These are phyloP conservation scores for Oreochromis niloticus DNA, from an alignment of 2,113 vertebrate species.

Conservation along the genomic window DNA sequence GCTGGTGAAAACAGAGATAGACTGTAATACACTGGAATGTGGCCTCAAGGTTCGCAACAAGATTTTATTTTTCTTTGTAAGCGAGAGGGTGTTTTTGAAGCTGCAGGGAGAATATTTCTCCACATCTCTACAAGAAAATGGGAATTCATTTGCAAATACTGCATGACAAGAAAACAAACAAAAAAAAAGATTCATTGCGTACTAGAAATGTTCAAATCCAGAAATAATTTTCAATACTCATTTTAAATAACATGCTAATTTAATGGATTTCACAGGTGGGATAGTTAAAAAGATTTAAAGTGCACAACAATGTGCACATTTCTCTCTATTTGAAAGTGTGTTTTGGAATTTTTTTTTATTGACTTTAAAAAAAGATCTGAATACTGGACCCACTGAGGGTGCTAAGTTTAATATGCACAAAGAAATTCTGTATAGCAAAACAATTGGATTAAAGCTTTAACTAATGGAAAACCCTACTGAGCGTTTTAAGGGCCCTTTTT, in stretches of 20 bases:
- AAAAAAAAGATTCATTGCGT: neutral
- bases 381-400: too few relatives aligned
- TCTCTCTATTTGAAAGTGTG: neutral
- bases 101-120: neutral
- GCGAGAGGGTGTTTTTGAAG: neutral
- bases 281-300: neutral
- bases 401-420: too few relatives aligned
- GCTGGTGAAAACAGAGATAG: neutral
- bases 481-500: neutral
- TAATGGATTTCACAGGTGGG: neutral
- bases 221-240: neutral
- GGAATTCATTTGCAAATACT: neutral
- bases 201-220: neutral
- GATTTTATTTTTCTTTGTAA: neutral
- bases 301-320: neutral
- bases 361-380: neutral
- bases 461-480: neutral
- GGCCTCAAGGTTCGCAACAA: neutral
- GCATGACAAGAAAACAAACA: neutral
- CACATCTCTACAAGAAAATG: neutral
- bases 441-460: neutral
- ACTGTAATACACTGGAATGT: neutral
- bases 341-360: neutral
- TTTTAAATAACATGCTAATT: neutral
- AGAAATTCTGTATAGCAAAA: too few relatives aligned